Conservation (phyloP, 2,888 invertebrate species). For the Strigamia maritima region DNA sequence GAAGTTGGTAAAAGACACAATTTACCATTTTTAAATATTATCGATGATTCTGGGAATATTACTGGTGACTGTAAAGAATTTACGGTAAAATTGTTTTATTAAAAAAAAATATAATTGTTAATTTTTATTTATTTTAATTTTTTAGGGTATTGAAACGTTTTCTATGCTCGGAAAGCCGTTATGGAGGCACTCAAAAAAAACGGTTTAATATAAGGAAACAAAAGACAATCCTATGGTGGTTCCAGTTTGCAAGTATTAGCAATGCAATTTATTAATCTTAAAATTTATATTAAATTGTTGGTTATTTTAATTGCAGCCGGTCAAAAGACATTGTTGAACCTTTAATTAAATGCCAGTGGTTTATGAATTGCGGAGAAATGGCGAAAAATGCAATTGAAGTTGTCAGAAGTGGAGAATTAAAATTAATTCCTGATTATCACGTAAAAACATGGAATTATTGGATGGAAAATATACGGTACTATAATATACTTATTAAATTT, state of each 20-base stretch:
- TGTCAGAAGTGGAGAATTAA: slow-evolving; percentile 66
- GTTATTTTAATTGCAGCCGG: slow-evolving; percentile 67
- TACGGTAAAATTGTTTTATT: slow-evolving; percentile 56
- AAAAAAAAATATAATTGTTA: neutral
- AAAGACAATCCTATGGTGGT: slow-evolving; percentile 94
- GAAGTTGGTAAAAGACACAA: slow-evolving; percentile 87
- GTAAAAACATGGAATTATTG: slow-evolving; percentile 92
- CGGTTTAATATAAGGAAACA: slow-evolving; percentile 71
- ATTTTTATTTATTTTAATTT: slow-evolving; percentile 38
- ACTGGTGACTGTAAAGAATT: slow-evolving; percentile 74
- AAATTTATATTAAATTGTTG: neutral
- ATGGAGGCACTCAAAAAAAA: slow-evolving; percentile 69
- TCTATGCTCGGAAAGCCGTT: slow-evolving; percentile 77
- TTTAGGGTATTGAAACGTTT: slow-evolving; percentile 82
- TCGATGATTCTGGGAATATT: slow-evolving; percentile 86
- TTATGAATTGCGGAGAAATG: slow-evolving; percentile 73
- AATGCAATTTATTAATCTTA: neutral
- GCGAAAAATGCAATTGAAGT: slow-evolving; percentile 73
- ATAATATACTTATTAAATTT: neutral
- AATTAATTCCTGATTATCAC: slow-evolving; percentile 85
- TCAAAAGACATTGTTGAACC: slow-evolving; percentile 98
- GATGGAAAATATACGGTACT: slow-evolving; percentile 82
- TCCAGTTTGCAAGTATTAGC: slow-evolving; percentile 65
- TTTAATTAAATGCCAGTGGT: slow-evolving; percentile 95
- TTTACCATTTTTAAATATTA: slow-evolving; percentile 79